Conservation (phyloP, 2,797 vertebrate species). For the Tinamus major region DNA sequence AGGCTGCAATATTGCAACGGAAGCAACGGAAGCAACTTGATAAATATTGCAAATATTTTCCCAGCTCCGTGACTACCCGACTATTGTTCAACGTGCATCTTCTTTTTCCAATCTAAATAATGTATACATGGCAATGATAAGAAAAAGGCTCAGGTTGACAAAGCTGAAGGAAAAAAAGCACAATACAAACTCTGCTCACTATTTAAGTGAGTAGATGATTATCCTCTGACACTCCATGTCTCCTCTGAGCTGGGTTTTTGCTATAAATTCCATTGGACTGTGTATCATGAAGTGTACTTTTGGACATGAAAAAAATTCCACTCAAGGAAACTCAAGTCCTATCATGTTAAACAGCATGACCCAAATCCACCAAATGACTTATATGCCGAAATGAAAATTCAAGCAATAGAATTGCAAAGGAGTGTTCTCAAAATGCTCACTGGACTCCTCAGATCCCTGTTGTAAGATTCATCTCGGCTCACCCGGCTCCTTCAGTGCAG, state of each 20-base stretch:
- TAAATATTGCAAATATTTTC: background rate
- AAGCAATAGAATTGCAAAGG: background rate
- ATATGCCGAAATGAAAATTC: background rate
- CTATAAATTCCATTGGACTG: background rate
- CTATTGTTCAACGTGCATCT: background rate
- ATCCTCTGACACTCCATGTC: background rate
- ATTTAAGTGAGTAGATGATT: background rate
- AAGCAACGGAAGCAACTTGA: background rate
- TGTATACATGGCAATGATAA: background rate
- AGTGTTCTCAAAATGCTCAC: background rate
- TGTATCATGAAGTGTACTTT: background rate
- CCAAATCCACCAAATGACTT: background rate
- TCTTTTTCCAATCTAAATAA: background rate
- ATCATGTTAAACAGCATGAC: background rate
- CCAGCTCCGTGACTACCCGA: background rate
- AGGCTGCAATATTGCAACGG: background rate
- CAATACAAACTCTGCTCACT: background rate
- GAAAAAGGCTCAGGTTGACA: background rate
- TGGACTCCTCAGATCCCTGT: background rate
- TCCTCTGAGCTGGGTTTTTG: background rate
- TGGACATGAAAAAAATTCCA: constrained; percentile 2
- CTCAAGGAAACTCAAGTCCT: background rate
- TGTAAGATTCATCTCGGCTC: background rate
- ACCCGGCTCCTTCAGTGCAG: background rate
- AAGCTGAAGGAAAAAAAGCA: background rate